phyloP scores from a whole-genome alignment of 2,113 vertebrate species.

The Delphinus delphis region DNA sequence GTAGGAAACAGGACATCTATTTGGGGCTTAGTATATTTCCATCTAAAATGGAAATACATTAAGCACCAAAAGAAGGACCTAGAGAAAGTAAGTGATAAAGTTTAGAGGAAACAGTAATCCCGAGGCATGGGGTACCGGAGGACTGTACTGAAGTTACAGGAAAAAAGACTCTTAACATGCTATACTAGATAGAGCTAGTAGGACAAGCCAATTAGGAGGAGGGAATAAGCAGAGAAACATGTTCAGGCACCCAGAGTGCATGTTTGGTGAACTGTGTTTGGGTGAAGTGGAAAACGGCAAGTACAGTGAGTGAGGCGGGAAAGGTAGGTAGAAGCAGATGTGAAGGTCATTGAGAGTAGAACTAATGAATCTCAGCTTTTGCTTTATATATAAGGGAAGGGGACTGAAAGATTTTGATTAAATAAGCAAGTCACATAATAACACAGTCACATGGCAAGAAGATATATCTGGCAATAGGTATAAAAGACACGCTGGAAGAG shows the following conservation, averaged over 20 bases:
- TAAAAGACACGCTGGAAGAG: neutral
- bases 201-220: neutral
- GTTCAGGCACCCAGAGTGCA: neutral
- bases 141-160: neutral
- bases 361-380: neutral
- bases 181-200: neutral
- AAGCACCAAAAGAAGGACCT: neutral
- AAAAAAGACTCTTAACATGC: neutral
- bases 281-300: neutral
- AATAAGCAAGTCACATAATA: neutral
- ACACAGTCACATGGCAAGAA: neutral
- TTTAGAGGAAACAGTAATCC: neutral
- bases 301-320: neutral
- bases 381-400: neutral
- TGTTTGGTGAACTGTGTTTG: neutral
- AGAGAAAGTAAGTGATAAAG: neutral
- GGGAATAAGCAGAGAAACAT: neutral
- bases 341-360: neutral
- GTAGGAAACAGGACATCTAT: neutral
- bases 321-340: neutral
- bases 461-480: neutral
- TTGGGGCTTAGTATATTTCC: too few relatives aligned
- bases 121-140: neutral
- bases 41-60: neutral
- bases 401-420: neutral